A percentile compares a stretch with the other conserved stretches of the same genome.
These are phyloP conservation scores for Tonatia bakeri DNA, from an alignment of 2,113 vertebrate species.

Conservation along the genomic window DNA sequence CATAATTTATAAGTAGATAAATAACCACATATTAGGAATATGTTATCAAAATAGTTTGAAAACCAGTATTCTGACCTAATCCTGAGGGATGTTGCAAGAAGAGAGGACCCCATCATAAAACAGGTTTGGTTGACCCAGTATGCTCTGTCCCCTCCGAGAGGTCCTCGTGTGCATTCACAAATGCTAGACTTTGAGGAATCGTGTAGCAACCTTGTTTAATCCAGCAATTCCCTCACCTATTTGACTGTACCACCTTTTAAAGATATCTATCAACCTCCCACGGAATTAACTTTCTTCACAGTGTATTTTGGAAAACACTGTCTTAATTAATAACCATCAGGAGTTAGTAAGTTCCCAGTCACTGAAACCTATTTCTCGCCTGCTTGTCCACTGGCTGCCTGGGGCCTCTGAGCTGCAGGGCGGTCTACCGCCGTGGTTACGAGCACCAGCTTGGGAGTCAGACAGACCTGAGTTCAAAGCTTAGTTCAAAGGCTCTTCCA, in stretches of 20 bases:
- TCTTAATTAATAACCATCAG: neutral
- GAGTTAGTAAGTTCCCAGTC: neutral
- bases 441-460: neutral
- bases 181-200: neutral
- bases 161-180: neutral
- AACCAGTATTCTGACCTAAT: neutral
- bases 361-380: neutral
- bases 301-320: neutral
- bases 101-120: neutral
- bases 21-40: neutral
- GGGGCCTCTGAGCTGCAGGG: neutral
- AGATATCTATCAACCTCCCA: neutral
- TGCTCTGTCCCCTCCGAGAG: neutral
- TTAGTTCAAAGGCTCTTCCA: neutral
- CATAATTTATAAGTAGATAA: neutral
- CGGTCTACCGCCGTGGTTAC: neutral
- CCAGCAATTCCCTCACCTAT: neutral
- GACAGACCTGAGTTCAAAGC: neutral
- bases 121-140: neutral
- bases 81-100: neutral
- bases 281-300: neutral
- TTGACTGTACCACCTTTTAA: neutral
- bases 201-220: neutral
- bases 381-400: neutral
- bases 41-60: neutral